Evolutionary conservation across 2,888 invertebrate species (phyloP).

Genomic region (Pristionchus exspectatus): DNA sequence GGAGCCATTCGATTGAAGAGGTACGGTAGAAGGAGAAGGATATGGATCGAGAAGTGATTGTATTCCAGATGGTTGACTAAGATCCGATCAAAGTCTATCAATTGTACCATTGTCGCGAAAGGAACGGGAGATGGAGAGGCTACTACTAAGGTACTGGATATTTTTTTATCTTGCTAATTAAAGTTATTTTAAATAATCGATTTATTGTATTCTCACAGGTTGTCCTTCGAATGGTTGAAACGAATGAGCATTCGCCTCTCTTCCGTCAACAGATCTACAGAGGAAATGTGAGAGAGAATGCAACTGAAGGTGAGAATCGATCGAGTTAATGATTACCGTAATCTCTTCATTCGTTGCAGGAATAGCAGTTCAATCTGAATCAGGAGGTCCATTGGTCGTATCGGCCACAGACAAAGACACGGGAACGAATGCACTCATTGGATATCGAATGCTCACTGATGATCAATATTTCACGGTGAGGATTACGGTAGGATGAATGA

Average conservation of each 20-base stretch:
- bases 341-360: slow-evolving; percentile 36
- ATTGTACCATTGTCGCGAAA: slow-evolving; percentile 61
- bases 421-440: slow-evolving; percentile 88
- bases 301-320: slow-evolving; percentile 60
- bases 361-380: slow-evolving; percentile 43
- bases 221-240: slow-evolving; percentile 63
- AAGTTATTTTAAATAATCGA: background rate
- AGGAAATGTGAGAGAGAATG: slow-evolving; percentile 87
- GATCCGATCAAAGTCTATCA: slow-evolving; percentile 60
- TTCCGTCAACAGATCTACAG: slow-evolving; percentile 87
- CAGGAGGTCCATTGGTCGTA: slow-evolving; percentile 86
- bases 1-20: slow-evolving; percentile 62
- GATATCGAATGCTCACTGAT: slow-evolving; percentile 53
- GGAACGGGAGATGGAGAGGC: slow-evolving; percentile 60
- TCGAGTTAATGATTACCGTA: background rate
- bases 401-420: slow-evolving; percentile 90
- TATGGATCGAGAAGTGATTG: background rate
- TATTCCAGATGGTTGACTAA: slow-evolving; percentile 63
- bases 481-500: background rate
- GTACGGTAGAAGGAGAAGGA: background rate
- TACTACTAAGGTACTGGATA: slow-evolving; percentile 55
- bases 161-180: background rate
- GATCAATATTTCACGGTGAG: slow-evolving; percentile 55
- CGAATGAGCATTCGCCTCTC: slow-evolving; percentile 72
- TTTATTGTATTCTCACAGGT: slow-evolving; percentile 48